phyloP scores from a whole-genome alignment of 2,888 invertebrate species.

The Ormyrus rosae region DNA sequence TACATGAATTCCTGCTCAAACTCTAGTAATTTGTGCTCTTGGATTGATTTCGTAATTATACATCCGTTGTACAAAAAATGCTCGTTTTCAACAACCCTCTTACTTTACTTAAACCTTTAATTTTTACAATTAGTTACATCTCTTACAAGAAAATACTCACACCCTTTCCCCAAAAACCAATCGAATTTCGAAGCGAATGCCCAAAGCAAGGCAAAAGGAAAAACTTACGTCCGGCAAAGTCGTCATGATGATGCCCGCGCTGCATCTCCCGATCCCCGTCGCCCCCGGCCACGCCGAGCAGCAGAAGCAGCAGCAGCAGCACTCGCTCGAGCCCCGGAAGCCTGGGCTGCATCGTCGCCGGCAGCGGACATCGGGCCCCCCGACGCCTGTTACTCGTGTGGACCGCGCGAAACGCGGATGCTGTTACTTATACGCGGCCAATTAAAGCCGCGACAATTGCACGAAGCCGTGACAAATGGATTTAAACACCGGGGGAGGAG shows the following conservation, averaged over 20 bases:
- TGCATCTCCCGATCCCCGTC: not conserved
- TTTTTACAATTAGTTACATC: too few species aligned
- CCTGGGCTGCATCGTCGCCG: slow-evolving; percentile 6
- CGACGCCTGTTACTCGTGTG: not conserved
- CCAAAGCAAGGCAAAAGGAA: not conserved
- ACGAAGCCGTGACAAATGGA: slow-evolving; percentile 63
- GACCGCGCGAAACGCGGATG: not conserved
- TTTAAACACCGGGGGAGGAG: slow-evolving; percentile 59
- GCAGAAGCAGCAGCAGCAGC: slow-evolving; percentile 1
- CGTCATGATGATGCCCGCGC: not conserved
- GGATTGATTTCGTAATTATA: too few species aligned
- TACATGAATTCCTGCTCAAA: too few species aligned
- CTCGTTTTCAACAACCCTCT: too few species aligned
- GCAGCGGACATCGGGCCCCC: slow-evolving; percentile 8
- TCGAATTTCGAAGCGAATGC: too few species aligned
- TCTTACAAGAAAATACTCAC: too few species aligned
- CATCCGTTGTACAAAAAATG: too few species aligned
- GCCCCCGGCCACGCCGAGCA: not conserved
- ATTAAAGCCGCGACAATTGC: slow-evolving; percentile 29
- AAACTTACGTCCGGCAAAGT: slow-evolving; percentile 62
- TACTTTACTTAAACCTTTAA: too few species aligned
- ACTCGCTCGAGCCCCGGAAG: not conserved
- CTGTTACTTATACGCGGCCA: slow-evolving; percentile 31
- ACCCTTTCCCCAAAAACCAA: too few species aligned
- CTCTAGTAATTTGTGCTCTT: too few species aligned